Conservation (phyloP, 1,140 invertebrate species). For the Saccostrea cuccullata region DNA sequence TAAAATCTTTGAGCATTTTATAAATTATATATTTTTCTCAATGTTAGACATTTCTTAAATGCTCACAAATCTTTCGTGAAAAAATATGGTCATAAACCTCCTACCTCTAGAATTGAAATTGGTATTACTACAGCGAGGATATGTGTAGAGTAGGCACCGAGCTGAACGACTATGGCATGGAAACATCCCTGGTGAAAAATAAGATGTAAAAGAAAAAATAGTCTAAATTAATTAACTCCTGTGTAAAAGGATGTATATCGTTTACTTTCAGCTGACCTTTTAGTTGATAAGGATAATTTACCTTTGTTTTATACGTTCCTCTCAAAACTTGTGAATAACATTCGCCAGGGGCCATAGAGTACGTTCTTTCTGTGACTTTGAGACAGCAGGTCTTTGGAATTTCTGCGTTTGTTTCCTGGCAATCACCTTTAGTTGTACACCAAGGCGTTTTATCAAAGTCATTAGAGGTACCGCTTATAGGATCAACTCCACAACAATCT, state of each 20-base stretch:
- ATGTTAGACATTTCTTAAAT: too few relatives aligned
- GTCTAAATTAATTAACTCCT: too few relatives aligned
- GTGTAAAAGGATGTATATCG: too few relatives aligned
- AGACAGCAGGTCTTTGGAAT: conserved; percentile 29
- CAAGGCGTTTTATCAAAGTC: not conserved
- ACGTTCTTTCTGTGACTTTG: not conserved
- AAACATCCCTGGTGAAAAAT: conserved; percentile 9
- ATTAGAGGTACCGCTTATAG: not conserved
- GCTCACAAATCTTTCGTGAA: too few relatives aligned
- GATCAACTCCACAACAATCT: not conserved
- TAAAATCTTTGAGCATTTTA: too few relatives aligned
- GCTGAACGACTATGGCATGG: not conserved
- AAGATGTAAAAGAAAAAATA: too few relatives aligned
- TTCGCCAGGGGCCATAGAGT: not conserved
- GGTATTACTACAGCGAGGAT: not conserved
- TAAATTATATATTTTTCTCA: too few relatives aligned
- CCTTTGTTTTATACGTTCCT: conserved; percentile 1
- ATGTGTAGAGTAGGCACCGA: too few relatives aligned
- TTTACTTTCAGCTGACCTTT: too few relatives aligned
- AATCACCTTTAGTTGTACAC: not conserved
- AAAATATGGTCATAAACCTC: too few relatives aligned
- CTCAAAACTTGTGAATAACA: not conserved
- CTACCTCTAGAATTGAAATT: conserved; percentile 17
- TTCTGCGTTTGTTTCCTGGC: not conserved
- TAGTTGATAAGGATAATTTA: not conserved